A percentile compares a stretch with the other conserved stretches of the same genome.
phyloP scores from a whole-genome alignment of 2,888 invertebrate genomes.

The Pristionchus maxplancki region DNA sequence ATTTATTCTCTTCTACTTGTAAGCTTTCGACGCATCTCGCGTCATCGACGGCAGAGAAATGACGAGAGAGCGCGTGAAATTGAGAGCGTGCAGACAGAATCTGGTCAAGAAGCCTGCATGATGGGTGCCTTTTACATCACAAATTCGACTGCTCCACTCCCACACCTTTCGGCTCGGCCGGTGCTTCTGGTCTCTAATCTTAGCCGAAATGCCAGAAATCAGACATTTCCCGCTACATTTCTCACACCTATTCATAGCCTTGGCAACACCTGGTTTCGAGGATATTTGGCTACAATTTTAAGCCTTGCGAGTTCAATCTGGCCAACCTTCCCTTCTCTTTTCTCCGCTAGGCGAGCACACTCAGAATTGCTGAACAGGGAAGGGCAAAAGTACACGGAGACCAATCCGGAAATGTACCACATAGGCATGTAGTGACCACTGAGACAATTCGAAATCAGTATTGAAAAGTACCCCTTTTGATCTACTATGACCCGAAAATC shows the following conservation, averaged over 20 bases:
- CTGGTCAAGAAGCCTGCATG: conserved; percentile 3
- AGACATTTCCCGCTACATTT: not conserved
- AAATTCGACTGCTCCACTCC: not conserved
- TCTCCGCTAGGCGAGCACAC: not conserved
- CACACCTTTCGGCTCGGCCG: not conserved
- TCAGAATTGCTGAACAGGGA: conserved; percentile 23
- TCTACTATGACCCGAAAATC: too few relatives aligned
- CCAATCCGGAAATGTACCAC: too few relatives aligned
- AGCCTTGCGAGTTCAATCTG: not conserved
- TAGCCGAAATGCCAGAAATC: too few relatives aligned
- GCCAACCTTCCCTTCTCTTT: not conserved
- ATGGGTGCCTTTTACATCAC: conserved; percentile 7
- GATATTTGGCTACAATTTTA: not conserved
- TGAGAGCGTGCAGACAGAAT: not conserved
- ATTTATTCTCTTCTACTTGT: not conserved
- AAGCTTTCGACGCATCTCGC: not conserved
- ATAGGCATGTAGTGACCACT: too few relatives aligned
- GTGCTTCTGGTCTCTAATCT: not conserved
- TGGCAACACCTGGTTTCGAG: not conserved
- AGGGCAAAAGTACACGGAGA: too few relatives aligned
- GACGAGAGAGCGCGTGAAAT: not conserved
- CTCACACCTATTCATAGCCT: not conserved
- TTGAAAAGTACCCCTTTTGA: too few relatives aligned
- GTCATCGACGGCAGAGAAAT: not conserved
- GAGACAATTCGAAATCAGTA: too few relatives aligned